These are phyloP conservation scores for Drosophila ustulata DNA, from an alignment of 2,888 invertebrate genomes.

Conservation along the genomic window DNA sequence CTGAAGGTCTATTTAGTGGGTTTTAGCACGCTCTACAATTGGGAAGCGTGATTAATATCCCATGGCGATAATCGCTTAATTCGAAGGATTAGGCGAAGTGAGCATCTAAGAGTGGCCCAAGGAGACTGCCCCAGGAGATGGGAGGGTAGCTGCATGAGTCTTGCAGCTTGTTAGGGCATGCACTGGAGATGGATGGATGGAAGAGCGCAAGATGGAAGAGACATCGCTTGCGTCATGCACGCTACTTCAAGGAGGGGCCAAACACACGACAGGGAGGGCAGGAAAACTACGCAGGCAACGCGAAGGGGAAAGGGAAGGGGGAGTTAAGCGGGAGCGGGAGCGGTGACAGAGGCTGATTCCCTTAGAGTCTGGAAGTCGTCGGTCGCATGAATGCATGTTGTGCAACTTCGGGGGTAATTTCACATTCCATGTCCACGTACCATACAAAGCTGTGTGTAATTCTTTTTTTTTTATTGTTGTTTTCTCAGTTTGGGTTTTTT, in stretches of 20 bases:
- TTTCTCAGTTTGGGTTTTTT: conserved; percentile 52
- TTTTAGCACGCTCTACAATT: conserved; percentile 6
- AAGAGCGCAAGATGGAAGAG: neutral
- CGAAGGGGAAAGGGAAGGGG: neutral
- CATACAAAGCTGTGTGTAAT: conserved; percentile 1
- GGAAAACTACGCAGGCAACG: neutral
- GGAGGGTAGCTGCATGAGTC: neutral
- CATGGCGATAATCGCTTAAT: conserved; percentile 61
- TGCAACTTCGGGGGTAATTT: conserved; percentile 30
- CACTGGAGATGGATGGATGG: neutral
- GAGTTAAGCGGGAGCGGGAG: neutral
- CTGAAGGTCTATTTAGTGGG: neutral
- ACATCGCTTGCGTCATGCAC: conserved; percentile 2
- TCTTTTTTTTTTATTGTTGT: conserved; percentile 48
- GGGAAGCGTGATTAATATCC: conserved; percentile 3
- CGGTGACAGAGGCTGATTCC: conserved; percentile 12
- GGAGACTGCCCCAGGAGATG: neutral
- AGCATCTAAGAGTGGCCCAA: neutral
- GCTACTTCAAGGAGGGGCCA: conserved; percentile 2
- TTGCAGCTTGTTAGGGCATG: neutral
- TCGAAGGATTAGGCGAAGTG: conserved; percentile 17
- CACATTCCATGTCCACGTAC: conserved; percentile 39
- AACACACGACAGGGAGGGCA: neutral
- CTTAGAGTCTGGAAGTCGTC: conserved; percentile 17
- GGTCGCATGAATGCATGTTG: neutral